Percentiles rank a stretch among this genome's conserved stretches.
Evolutionary conservation across 2,113 vertebrate genomes (phyloP).

Genomic region (Anoura caudifer): DNA sequence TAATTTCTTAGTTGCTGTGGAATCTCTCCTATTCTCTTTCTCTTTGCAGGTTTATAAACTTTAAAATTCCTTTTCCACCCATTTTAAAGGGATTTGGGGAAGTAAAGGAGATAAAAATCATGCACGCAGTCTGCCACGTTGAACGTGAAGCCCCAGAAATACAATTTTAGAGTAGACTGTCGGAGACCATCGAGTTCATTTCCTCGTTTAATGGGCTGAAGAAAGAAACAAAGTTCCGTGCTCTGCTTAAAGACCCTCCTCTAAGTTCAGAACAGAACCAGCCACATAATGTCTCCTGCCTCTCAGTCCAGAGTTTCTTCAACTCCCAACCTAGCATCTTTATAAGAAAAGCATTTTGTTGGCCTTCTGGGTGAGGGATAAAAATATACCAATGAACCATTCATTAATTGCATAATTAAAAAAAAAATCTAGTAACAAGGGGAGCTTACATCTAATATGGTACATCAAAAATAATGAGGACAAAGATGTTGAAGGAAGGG

Average conservation of each 20-base stretch:
- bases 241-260: background rate
- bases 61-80: background rate
- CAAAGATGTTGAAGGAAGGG: background rate
- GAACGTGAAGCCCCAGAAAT: background rate
- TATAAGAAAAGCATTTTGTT: background rate
- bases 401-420: background rate
- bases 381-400: background rate
- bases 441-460: background rate
- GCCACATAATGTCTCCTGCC: background rate
- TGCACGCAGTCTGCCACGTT: background rate
- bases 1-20: background rate
- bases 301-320: background rate
- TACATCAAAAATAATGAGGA: background rate
- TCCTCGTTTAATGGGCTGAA: background rate
- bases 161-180: background rate
- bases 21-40: background rate
- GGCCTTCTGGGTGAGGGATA: background rate
- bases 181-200: background rate
- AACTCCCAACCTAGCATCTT: background rate
- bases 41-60: background rate
- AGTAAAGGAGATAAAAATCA: background rate
- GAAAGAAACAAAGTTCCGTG: background rate
- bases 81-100: background rate
- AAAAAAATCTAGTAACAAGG: background rate
- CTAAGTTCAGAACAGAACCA: background rate